phyloP scores from a whole-genome alignment of 2,113 vertebrate species.

The Pteronura brasiliensis region DNA sequence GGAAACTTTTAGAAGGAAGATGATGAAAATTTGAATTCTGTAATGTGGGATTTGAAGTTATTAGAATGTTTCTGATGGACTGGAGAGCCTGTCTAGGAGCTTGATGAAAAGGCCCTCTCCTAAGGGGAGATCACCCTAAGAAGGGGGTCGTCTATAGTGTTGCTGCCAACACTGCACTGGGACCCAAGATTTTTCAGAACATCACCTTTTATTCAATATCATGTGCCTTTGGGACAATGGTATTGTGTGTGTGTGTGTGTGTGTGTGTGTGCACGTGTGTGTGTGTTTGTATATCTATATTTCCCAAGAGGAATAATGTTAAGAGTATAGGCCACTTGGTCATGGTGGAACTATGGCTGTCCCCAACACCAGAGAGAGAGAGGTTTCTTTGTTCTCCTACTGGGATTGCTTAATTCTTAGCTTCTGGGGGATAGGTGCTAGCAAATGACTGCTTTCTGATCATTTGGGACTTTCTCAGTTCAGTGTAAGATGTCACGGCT shows the following conservation, averaged over 20 bases:
- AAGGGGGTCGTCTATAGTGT: rapidly evolving
- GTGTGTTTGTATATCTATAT: not conserved
- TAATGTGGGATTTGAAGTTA: not conserved
- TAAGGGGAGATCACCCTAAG: no score
- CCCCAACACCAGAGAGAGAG: not conserved
- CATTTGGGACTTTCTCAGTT: not conserved
- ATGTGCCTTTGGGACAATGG: not conserved
- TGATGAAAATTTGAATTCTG: not conserved
- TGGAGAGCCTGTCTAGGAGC: not conserved
- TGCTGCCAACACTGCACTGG: not conserved
- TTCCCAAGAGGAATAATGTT: not conserved
- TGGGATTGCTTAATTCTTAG: not conserved
- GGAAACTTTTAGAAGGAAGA: not conserved
- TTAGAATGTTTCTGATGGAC: not conserved
- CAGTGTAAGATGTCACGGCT: not conserved
- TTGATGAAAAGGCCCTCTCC: not conserved
- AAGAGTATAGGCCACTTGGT: not conserved
- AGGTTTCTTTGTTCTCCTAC: not conserved
- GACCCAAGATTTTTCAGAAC: not conserved
- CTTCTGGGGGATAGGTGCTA: not conserved
- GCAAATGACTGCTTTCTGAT: not conserved
- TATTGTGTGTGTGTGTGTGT: rapidly evolving
- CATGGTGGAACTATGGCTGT: not conserved
- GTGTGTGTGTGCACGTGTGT: rapidly evolving
- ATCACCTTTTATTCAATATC: not conserved